Base-by-base conservation (phyloP, 23 tunicate genomes). In the Phallusia fumigata region DNA sequence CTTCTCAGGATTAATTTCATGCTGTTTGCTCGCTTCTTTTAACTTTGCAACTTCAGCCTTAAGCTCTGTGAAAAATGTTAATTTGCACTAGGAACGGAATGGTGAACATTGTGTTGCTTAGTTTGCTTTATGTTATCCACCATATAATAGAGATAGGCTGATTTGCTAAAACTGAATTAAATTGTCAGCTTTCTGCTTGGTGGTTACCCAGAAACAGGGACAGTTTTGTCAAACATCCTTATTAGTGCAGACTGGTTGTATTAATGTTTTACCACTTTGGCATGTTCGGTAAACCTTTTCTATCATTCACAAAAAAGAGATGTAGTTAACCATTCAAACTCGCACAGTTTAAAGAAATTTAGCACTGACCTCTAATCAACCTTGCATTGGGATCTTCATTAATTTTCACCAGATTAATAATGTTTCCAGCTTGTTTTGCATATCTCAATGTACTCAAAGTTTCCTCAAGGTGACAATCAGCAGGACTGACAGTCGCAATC, bases 401-500 rank as follows among this genome's bases (percentile, higher is more conserved):
- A 28, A 92, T 75, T 75, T 86, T 92, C 52, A 87, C 97, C 80
- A 87, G 53, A 34, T 92, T 92, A 13, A 92, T 88, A 65, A 92
- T 92, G 0, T 88, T 77, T 22, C 97, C 65, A 18, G 97, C 97
- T 87, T 92, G 97, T 74, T 89, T 82, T 73, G 97, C 97, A 83
- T 92, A 92, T 33, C 97, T 80, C 44, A 92, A 40, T n/a, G 97
- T 92, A 73, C 97, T 92, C 69, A 92, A 35, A 18, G 97, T 92
- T 72, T 92, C 97, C 33, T 92, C 97, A 75, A 80, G 79, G 65
- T 87, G 87, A 49, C 84, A 82, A 53, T 80, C 84, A 0, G 97
- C 97, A 35, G 97, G 97, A 74, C 91, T 87, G 82, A 92, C 77
- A 0, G 97, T 92, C 30, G 97, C 97, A 64, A 92, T 87, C 97